Percentiles rank a stretch among this genome's conserved stretches.
phyloP scores from a whole-genome alignment of 2,113 vertebrate genomes.

The Electrona antarctica region DNA sequence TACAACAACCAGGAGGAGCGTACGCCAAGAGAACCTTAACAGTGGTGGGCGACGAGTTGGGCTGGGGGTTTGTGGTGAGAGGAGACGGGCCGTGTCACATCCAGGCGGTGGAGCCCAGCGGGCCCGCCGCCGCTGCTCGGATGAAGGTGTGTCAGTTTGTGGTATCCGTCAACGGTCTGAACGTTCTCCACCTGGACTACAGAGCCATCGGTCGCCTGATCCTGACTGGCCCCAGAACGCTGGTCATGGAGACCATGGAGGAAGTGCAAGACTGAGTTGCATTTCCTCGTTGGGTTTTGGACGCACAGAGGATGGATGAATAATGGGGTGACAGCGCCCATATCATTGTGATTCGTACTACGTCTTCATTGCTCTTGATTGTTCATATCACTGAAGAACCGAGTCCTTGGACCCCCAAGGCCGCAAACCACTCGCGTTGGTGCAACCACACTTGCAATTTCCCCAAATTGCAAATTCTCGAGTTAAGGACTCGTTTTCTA shows the following conservation, averaged over 20 bases:
- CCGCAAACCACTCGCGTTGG: too few species aligned
- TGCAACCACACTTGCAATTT: too few species aligned
- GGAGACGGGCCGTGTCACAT: constrained; percentile 89
- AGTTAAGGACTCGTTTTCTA: too few species aligned
- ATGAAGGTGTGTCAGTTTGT: constrained; percentile 94
- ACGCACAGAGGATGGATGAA: too few species aligned
- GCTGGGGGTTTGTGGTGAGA: constrained; percentile 92
- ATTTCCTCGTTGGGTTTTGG: too few species aligned
- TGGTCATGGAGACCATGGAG: constrained; percentile 95
- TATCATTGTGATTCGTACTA: too few species aligned
- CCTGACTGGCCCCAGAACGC: constrained; percentile 85
- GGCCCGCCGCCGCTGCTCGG: constrained; percentile 86
- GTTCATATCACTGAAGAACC: too few species aligned
- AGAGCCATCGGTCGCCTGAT: constrained; percentile 89
- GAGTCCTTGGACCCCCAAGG: too few species aligned
- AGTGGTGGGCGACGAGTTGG: constrained; percentile 86
- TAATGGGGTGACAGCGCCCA: too few species aligned
- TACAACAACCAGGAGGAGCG: constrained; percentile 84
- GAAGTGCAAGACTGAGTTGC: constrained; percentile 62
- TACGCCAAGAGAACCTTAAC: constrained; percentile 87
- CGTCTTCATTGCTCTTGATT: too few species aligned
- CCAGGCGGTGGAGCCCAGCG: constrained; percentile 90
- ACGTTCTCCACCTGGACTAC: constrained; percentile 87
- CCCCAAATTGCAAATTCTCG: too few species aligned
- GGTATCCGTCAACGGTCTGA: constrained; percentile 87